Base-by-base conservation (phyloP, 2,797 vertebrate species). In the Spheniscus humboldti region DNA sequence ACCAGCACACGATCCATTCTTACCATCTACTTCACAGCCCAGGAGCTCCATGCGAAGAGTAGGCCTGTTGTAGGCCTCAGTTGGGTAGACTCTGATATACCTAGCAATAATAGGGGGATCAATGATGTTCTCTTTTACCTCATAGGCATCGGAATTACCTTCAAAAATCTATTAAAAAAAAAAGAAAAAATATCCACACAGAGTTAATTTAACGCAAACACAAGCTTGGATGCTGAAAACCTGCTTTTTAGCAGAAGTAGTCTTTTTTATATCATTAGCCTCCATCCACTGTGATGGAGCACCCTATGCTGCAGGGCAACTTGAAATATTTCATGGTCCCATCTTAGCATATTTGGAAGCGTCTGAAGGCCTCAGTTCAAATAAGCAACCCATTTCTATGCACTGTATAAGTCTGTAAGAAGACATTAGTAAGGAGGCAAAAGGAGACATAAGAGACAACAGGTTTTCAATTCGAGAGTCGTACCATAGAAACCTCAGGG, bases 1-100 rank as follows among this genome's bases (percentile, higher is more conserved):
- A 31, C 6, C 30, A 69, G 18, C 43, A 59, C 19, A 5, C 28
- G 13, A 77, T 23, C n/a, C 37, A 24, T 81, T 85, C 98, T 98
- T 98, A 99, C 99, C 99, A 22, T 99, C 98, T 31, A 99, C 96
- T 96, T 99, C 98, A 96, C 99, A 99, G 88, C 99, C 99, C 55
- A 98, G 98, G 90, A 99, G 97, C 92, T 99, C 99, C 98, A 99
- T 96, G 62, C 99, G 99, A 86, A 99, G 96, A 19, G 99, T 98
- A 41, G 99, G 98, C 83, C 92, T 98, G 82, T 98, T 98, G 91
- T 98, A 97, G 97, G 97, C 99, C 10, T 92, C 48, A 0, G 94
- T 97, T 37, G 99, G 99, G 92, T 99, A 98, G 59, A 99, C 97
- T 91, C 99, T 98, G 53, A 99, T 86, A 53, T 98, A 99, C 28